Conservation (phyloP, 2,797 vertebrate genomes). For the Knipowitschia caucasica region DNA sequence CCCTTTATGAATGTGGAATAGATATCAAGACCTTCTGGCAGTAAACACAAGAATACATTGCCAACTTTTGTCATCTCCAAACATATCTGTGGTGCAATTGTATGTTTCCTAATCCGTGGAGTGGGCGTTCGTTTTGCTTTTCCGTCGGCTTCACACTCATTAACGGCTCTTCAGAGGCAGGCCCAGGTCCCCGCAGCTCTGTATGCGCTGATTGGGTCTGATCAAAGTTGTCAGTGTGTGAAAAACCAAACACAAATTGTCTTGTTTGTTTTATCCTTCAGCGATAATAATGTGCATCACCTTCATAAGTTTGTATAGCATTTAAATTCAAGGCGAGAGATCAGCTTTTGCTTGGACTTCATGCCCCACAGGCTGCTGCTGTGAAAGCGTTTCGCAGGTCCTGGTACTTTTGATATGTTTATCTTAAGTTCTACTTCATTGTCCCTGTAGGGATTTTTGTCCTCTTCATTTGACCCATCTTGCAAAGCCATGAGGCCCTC, state of each 20-base stretch:
- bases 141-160: constrained; percentile 22
- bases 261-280: neutral
- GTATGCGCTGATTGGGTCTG: constrained; percentile 20
- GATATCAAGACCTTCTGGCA: too few species aligned
- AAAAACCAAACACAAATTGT: neutral
- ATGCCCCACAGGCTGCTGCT: too few species aligned
- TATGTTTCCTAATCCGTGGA: constrained; percentile 1
- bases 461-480: too few species aligned
- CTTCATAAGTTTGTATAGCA: neutral
- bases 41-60: too few species aligned
- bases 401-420: too few species aligned
- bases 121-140: constrained; percentile 9
- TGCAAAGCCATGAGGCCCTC: too few species aligned
- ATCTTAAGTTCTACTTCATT: too few species aligned
- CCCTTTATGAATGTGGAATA: too few species aligned
- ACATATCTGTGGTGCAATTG: constrained; percentile 13
- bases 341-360: too few species aligned
- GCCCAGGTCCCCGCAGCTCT: neutral
- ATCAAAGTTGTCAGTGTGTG: neutral
- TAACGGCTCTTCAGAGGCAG: constrained; percentile 11
- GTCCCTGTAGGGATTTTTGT: too few species aligned
- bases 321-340: neutral
- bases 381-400: too few species aligned
- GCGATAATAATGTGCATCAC: neutral
- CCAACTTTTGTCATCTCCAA: constrained; percentile 11